Evolutionary conservation across 2,113 vertebrate species (phyloP).

Genomic region (Pygoscelis adeliae): DNA sequence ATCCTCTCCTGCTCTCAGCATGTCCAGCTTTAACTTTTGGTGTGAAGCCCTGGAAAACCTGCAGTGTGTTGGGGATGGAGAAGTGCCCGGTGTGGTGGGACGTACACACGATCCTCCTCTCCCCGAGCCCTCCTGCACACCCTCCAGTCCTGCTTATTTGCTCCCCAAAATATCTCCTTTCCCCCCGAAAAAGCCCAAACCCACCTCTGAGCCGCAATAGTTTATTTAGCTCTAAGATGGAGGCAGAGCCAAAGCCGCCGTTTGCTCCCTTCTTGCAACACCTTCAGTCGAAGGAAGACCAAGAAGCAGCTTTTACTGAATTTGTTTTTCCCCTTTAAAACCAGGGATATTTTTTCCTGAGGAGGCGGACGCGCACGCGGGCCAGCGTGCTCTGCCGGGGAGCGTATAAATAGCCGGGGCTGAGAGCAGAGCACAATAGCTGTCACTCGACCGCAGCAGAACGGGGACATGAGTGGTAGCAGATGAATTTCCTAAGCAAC

Average conservation of each 20-base stretch:
- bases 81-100: fast-evolving
- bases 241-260: background rate
- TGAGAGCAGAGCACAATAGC: constrained; percentile 10
- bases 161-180: background rate
- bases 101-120: fast-evolving
- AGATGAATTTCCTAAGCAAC: constrained; percentile 55
- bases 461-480: background rate
- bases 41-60: background rate
- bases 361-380: background rate
- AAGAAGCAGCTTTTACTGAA: background rate
- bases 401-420: constrained; percentile 13
- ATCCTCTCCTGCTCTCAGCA: too few relatives aligned
- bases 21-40: background rate
- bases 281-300: background rate
- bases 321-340: background rate
- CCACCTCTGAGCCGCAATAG: fast-evolving
- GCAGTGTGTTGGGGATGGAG: fast-evolving
- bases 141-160: too few relatives aligned
- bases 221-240: background rate
- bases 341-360: background rate
- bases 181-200: background rate
- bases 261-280: background rate
- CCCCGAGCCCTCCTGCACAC: fast-evolving
- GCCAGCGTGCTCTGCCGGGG: background rate
- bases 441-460: constrained; percentile 6